These are phyloP conservation scores for Amitus sp. DNA, from an alignment of 2,888 invertebrate genomes.

Conservation along the genomic window DNA sequence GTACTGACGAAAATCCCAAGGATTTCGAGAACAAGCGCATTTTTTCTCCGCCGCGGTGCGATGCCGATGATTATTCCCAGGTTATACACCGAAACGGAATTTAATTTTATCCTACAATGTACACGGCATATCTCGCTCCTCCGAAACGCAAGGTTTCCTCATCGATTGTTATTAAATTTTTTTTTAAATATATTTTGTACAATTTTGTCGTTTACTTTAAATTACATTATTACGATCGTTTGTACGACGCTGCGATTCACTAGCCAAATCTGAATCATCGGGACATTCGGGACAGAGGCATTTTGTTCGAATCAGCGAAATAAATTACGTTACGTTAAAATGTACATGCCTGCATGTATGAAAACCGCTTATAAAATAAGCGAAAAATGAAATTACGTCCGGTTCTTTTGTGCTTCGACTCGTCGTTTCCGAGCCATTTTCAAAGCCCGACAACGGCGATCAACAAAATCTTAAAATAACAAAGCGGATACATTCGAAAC, in stretches of 20 bases:
- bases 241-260: slow-evolving; percentile 2
- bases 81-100: neutral
- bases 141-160: neutral
- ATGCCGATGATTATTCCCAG: too few relatives aligned
- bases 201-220: neutral
- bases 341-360: slow-evolving; percentile 3
- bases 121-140: neutral
- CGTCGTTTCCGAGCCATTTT: neutral
- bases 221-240: neutral
- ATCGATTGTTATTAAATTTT: neutral
- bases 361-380: neutral
- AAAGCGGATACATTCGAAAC: neutral
- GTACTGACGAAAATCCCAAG: too few relatives aligned
- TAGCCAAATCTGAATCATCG: neutral
- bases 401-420: neutral
- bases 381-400: neutral
- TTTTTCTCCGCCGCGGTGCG: too few relatives aligned
- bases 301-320: neutral
- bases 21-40: too few relatives aligned
- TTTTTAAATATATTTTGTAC: slow-evolving; percentile 1
- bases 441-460: neutral
- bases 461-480: too few relatives aligned
- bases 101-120: neutral
- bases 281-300: neutral
- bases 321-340: neutral